Evolutionary conservation across 2,888 invertebrate genomes (phyloP), one percentile per base, ranked within the genome.

Genomic region (Leptinotarsa peninsularis): DNA sequence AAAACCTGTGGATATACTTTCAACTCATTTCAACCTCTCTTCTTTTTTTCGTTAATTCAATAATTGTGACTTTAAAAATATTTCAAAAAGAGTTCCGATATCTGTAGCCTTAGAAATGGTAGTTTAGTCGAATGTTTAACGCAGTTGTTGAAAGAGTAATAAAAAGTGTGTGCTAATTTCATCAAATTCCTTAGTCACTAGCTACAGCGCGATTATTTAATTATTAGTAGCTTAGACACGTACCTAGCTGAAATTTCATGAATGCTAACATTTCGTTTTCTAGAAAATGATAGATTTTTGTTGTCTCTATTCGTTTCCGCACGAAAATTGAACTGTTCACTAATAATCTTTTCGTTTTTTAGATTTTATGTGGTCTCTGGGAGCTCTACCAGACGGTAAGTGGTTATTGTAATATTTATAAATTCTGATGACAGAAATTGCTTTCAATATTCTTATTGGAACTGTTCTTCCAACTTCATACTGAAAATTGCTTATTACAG

Each of bases 341-440:
- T 87, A 86, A 86, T 85, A 76, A 82, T 79, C 85, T 85, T 88
- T 88, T 87, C 86, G 83, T 84, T 91, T 92, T 95, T 91, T 95
- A 97, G 97, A 97, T 95, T 96, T 97, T 94, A 96, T 97, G 96
- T 97, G 97, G 97, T 96, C 96, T 91, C 94, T 97, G 94, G 97
- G 96, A 93, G 96, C 96, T 92, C 94, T 97, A 92, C 96, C 96
- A 91, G 97, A 97, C 93, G 96, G 97, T 97, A 92, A 95, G 96
- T 94, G 82, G 1, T 66, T 21, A 21, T 66, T 21, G 14, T 52
- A 52, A 4, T 52, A 17, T 4, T 2, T 71, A 27, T 17, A 33
- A 14, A 56, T 21, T 58, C 17, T 7, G 18, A 71, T 56, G 4
- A 33, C 17, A 52, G 1, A 52, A 17, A 52, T 52, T 15, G 15